phyloP scores from a whole-genome alignment of 2,113 vertebrate genomes.

The Paradisaea rubra region DNA sequence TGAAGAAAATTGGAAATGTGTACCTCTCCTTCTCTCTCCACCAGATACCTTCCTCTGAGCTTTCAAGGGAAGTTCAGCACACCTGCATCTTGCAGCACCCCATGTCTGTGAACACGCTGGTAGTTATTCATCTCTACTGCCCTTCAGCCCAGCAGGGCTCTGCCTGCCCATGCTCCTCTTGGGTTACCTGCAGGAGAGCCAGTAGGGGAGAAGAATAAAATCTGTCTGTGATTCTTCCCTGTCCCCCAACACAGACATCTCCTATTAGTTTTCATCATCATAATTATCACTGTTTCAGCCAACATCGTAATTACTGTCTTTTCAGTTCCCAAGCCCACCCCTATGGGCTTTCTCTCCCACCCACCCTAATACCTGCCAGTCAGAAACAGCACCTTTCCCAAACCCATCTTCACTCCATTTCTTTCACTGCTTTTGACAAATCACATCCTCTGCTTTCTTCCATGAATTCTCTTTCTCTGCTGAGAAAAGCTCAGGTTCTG shows the following conservation, averaged over 20 bases:
- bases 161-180: not conserved
- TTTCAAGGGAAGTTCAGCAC: not conserved
- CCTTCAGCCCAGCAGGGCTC: not conserved
- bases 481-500: not conserved
- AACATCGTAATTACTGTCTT: accelerated
- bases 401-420: not conserved
- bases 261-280: not conserved
- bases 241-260: not conserved
- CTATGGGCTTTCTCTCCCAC: not conserved
- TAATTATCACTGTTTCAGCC: not conserved
- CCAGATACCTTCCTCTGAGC: not conserved
- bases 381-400: not conserved
- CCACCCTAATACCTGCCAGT: accelerated
- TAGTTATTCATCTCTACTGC: not conserved
- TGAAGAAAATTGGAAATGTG: not conserved
- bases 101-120: accelerated
- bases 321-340: not conserved
- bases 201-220: not conserved
- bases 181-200: not conserved
- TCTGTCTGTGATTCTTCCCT: not conserved
- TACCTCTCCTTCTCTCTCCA: not conserved
- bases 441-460: not conserved
- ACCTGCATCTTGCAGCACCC: not conserved
- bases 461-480: not conserved
- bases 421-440: not conserved